Base-by-base conservation (phyloP, 2,888 invertebrate species). In the Scelioninae gen. 2 region DNA sequence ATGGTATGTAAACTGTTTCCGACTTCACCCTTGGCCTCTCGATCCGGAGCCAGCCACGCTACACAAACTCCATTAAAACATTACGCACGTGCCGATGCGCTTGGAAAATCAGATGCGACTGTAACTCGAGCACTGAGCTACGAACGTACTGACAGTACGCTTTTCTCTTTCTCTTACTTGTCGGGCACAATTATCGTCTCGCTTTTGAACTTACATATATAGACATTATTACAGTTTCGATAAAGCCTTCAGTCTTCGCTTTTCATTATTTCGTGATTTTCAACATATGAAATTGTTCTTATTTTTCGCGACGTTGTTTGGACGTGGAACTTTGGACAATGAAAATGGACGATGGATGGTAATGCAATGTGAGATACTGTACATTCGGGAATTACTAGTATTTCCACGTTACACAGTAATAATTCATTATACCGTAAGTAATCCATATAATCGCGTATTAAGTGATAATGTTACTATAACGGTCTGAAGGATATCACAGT, bases 21-120 rank as follows among this genome's bases (percentile, higher is more conserved):
- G 79, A 80, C 80, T 79, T 81, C 82, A 81, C 82, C 84, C 83
- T 83, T 82, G 79, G 80, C 81, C 81, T 79, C 78, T 57, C 72
- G 65, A 76, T 76, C 64, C 76, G 70, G 67, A 72, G 76, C 70
- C 74, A 74, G 79, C 77, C 79, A 80, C 78, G 79, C 81, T 85
- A 82, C 79, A 81, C 85, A 85, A 86, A 86, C 86, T 86, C 86
- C 86, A 86, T 86, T 86, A 86, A 86, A 86, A 85, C 85, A 86
- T 86, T 86, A 86, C 82, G 82, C 83, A 86, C 86, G 85, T 85
- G 81, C 82, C 85, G 85, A 86, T 86, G 86, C 85, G 82, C 85
- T 85, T 79, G 82, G 85, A 85, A 86, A 86, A 85, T 86, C 85
- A 83, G 84, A 85, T 84, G 82, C 82, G 82, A 81, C 83, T 78